Base-by-base conservation (phyloP, 2,113 vertebrate genomes). In the Paradoxurus hermaphroditus region DNA sequence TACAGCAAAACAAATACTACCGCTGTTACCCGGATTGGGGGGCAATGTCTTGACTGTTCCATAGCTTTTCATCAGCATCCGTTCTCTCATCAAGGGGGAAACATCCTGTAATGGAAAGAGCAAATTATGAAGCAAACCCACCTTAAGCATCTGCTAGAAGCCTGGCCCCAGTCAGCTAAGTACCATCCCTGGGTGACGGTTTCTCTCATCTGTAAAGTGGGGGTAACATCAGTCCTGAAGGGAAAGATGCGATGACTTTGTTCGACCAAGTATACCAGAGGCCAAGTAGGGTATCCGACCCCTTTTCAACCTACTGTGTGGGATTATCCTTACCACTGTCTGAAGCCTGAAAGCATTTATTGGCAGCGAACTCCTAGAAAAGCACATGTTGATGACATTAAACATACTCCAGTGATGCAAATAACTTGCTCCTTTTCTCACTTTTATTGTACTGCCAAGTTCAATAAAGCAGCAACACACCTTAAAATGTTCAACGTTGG, bases 1-100 rank as follows among this genome's bases (percentile, higher is more conserved):
- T 79, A 89, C 9, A 97, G 56, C 78, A 67, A 95, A 97, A 96
- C 51, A 95, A 92, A 90, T 63, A 34, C 10, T 2, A 63, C 29
- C 21, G 41, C 77, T 83, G 31, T 23, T 82, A 59, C 56, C 56
- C 2, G 8, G 8, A 56, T 23, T 70, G 27, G 41, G 72, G 15
- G 85, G 3, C 34, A 85, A 90, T 81, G 21, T 86, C 16, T 87
- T 91, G 51, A 53, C 29, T 81, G 9, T 31, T 34, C 29, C 34
- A 36, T 1, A 5, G 23, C 6, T 94, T 92, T 73, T 72, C 6
- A 67, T 67, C 65, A 72, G 13, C 18, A 49, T 56, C 65, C 6
- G 8, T 96, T 49, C 7, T 34, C 21, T 86, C 41, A 19, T 14
- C 1, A n/a, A 90, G 34, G 15, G 7, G 19, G 36, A 72, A 77